These are phyloP conservation scores for Telenomus remus DNA, from an alignment of 1,140 invertebrate genomes.

Conservation along the genomic window DNA sequence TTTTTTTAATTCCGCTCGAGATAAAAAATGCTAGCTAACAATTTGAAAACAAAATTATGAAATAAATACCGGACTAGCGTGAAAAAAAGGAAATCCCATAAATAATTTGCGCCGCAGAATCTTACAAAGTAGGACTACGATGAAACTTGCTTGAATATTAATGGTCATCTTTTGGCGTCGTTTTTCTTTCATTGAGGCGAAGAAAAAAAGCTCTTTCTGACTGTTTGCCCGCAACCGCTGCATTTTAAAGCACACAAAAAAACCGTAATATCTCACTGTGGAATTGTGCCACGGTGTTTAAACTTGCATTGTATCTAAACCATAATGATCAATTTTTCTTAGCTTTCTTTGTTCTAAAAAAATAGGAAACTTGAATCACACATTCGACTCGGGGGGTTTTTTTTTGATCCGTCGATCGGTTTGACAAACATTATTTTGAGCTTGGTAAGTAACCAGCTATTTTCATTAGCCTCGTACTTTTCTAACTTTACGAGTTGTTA, in stretches of 20 bases:
- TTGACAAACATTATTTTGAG: conserved; percentile 45
- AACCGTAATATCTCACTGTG: neutral
- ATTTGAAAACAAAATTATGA: conserved; percentile 8
- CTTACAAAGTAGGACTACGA: conserved; percentile 37
- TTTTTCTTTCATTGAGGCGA: conserved; percentile 46
- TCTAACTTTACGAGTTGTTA: conserved; percentile 65
- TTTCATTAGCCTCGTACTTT: conserved; percentile 61
- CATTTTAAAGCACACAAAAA: conserved; percentile 5
- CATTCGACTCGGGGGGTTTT: too few relatives aligned
- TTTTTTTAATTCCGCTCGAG: neutral
- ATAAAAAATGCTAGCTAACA: conserved; percentile 21
- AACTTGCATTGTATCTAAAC: too few relatives aligned
- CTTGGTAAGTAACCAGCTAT: conserved; percentile 62
- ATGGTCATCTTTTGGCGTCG: conserved; percentile 50
- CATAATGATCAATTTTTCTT: too few relatives aligned
- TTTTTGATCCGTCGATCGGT: too few relatives aligned
- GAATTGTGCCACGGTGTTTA: neutral
- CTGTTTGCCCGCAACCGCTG: conserved; percentile 17
- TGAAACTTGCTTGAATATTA: conserved; percentile 54
- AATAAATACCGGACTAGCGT: conserved; percentile 24
- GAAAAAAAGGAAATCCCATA: conserved; percentile 22
- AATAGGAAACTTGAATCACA: too few relatives aligned
- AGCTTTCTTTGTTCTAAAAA: too few relatives aligned
- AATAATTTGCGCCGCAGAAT: conserved; percentile 37
- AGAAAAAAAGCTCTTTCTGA: conserved; percentile 41